Conservation (phyloP, 2,797 vertebrate species). For the Diplodus sargus region DNA sequence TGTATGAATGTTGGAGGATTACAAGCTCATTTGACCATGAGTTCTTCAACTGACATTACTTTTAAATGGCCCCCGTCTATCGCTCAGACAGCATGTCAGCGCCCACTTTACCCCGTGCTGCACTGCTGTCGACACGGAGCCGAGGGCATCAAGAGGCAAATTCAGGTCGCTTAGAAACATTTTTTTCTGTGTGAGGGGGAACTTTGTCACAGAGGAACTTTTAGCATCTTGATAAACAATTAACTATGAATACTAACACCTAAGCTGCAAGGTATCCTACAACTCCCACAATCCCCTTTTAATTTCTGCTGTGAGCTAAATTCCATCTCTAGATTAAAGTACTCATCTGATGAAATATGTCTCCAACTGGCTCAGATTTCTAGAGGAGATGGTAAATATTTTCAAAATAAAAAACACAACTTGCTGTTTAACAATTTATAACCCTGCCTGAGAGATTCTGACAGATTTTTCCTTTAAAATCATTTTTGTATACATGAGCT, state of each 20-base stretch:
- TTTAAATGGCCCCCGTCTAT: constrained; percentile 59
- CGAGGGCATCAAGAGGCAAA: constrained; percentile 22
- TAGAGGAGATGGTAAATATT: neutral
- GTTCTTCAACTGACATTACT: constrained; percentile 56
- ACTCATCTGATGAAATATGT: neutral
- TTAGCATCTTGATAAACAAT: constrained; percentile 34
- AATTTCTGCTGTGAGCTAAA: neutral
- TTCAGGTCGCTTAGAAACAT: constrained; percentile 23
- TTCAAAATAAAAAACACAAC: neutral
- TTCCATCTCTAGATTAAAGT: neutral
- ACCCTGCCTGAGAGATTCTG: neutral
- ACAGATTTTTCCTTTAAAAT: neutral
- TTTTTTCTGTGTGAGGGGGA: constrained; percentile 1
- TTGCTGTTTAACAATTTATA: neutral
- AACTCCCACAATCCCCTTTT: constrained; percentile 10
- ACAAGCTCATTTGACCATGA: constrained; percentile 64
- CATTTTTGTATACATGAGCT: constrained; percentile 6
- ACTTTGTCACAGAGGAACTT: constrained; percentile 28
- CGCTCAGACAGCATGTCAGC: constrained; percentile 39
- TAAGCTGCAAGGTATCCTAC: constrained; percentile 24
- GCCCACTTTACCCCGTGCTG: constrained; percentile 28
- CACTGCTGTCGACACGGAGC: constrained; percentile 11
- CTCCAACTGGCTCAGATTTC: neutral
- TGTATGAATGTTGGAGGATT: constrained; percentile 67
- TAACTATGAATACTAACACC: neutral